These are phyloP conservation scores for Galaxea fascicularis DNA, from an alignment of 92 coral and sea anemone genomes.

Conservation along the genomic window DNA sequence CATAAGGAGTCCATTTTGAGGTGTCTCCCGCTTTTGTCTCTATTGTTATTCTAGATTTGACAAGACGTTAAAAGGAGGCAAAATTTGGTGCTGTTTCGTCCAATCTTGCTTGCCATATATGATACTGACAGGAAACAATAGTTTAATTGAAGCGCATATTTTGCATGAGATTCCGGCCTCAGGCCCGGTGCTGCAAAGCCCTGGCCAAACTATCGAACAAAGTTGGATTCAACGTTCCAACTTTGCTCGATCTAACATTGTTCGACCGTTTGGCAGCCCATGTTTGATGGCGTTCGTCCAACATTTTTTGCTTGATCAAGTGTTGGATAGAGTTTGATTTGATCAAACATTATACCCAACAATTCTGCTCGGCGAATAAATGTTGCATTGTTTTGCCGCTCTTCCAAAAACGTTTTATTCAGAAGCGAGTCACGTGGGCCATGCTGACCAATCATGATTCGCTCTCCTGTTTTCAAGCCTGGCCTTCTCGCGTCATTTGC, in stretches of 20 bases:
- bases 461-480: conserved; percentile 19
- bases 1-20: background rate
- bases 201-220: conserved; percentile 27
- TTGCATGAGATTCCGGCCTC: conserved; percentile 8
- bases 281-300: conserved; percentile 24
- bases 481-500: conserved; percentile 29
- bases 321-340: conserved; percentile 29
- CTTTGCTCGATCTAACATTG: conserved; percentile 35
- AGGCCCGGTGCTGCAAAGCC: conserved; percentile 5
- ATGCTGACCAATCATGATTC: conserved; percentile 34
- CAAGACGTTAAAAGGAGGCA: background rate
- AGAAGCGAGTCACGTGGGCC: conserved; percentile 19
- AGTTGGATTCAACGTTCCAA: conserved; percentile 32
- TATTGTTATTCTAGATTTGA: background rate
- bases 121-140: background rate
- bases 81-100: conserved; percentile 7
- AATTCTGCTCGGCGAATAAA: conserved; percentile 26
- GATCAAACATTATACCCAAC: conserved; percentile 26
- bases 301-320: conserved; percentile 8
- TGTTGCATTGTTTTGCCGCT: conserved; percentile 17
- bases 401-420: conserved; percentile 20
- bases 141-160: conserved; percentile 9
- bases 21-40: background rate
- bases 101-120: conserved; percentile 3
- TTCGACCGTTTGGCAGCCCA: conserved; percentile 16